Evolutionary conservation across 2,888 invertebrate species (phyloP).

Genomic region (Ametastegia equiseti): DNA sequence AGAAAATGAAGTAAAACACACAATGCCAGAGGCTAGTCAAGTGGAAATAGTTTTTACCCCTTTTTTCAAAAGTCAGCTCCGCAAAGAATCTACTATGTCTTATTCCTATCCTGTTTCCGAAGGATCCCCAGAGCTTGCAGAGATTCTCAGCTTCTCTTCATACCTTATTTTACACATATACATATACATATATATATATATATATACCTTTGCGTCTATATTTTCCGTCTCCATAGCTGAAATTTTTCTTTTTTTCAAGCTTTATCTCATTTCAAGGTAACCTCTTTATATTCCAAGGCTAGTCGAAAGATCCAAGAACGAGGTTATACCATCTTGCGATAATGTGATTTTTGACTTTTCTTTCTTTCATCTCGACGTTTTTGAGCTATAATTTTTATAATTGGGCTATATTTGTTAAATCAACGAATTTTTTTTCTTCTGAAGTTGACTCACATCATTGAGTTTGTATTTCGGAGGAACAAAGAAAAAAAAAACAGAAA

Average conservation of each 20-base stretch:
- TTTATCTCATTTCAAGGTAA: too few species aligned
- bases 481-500: background rate
- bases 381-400: background rate
- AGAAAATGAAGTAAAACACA: conserved; percentile 43
- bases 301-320: too few species aligned
- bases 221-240: too few species aligned
- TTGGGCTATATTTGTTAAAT: background rate
- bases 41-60: conserved; percentile 63
- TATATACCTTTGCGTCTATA: too few species aligned
- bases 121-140: background rate
- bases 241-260: too few species aligned
- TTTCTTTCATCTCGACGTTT: background rate
- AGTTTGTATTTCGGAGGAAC: background rate
- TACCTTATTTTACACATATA: background rate
- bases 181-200: background rate
- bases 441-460: background rate
- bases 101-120: background rate
- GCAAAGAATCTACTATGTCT: background rate
- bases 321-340: too few species aligned
- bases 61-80: conserved; percentile 59
- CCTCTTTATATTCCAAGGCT: background rate
- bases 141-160: background rate
- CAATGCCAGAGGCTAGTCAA: conserved; percentile 19
- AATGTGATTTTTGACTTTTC: background rate
- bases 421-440: background rate